phyloP scores from a whole-genome alignment of 2,113 vertebrate genomes.

The Podarcis cretensis region DNA sequence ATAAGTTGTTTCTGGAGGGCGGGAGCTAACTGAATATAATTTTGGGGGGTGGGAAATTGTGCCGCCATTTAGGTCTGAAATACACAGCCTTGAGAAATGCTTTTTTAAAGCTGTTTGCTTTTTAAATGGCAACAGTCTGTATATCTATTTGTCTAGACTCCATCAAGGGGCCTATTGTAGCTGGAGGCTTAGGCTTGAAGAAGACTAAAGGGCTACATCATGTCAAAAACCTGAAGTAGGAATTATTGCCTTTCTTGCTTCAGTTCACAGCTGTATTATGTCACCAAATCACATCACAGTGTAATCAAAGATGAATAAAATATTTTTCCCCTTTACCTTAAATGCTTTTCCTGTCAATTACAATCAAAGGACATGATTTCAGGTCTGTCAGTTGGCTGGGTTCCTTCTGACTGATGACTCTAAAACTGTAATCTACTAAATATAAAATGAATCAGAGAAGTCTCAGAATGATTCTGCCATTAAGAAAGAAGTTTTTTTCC shows the following conservation, averaged over 20 bases:
- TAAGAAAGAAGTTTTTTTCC: slow-evolving; percentile 75
- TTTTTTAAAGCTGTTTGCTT: slow-evolving; percentile 76
- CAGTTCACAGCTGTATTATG: slow-evolving; percentile 88
- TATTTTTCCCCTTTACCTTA: slow-evolving; percentile 82
- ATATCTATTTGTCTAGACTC: slow-evolving; percentile 78
- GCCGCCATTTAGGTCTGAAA: slow-evolving; percentile 63
- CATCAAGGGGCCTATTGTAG: slow-evolving; percentile 78
- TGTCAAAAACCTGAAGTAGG: slow-evolving; percentile 79
- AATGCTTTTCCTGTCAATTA: slow-evolving; percentile 91
- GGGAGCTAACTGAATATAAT: slow-evolving; percentile 66
- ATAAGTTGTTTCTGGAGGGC: slow-evolving; percentile 15
- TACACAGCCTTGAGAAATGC: slow-evolving; percentile 66
- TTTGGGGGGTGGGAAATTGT: slow-evolving; percentile 63
- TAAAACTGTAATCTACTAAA: slow-evolving; percentile 86
- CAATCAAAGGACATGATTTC: slow-evolving; percentile 91
- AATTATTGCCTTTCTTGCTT: slow-evolving; percentile 82
- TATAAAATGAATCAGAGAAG: slow-evolving; percentile 84
- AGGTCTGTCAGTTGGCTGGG: slow-evolving; percentile 79
- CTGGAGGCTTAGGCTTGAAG: slow-evolving; percentile 73
- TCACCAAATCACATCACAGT: slow-evolving; percentile 88
- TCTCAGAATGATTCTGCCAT: slow-evolving; percentile 84
- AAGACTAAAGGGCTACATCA: slow-evolving; percentile 77
- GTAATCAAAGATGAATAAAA: slow-evolving; percentile 90
- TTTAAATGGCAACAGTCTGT: slow-evolving; percentile 75
- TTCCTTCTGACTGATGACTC: slow-evolving; percentile 83